phyloP scores from a whole-genome alignment of 2,888 invertebrate genomes.

The Caprella mutica region DNA sequence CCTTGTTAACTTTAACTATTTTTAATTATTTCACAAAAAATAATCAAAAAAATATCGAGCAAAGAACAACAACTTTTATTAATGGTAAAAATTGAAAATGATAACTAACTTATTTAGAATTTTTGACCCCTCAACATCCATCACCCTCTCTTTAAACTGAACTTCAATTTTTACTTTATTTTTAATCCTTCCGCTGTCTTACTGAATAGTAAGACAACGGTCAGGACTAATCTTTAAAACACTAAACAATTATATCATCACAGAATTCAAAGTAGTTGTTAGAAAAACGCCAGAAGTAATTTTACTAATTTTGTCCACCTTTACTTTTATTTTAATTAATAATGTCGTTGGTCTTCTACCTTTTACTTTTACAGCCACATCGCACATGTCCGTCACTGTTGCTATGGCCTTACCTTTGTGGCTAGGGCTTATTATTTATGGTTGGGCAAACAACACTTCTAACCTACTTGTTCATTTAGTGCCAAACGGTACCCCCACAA shows the following conservation, averaged over 20 bases:
- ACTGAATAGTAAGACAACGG: constrained; percentile 47
- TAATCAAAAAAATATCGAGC: constrained; percentile 37
- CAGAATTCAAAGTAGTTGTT: background rate
- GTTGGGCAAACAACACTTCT: constrained; percentile 52
- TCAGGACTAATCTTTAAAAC: background rate
- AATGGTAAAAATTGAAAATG: constrained; percentile 48
- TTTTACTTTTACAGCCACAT: constrained; percentile 58
- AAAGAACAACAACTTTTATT: constrained; percentile 37
- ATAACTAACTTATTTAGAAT: constrained; percentile 57
- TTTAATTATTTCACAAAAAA: constrained; percentile 44
- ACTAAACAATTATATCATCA: background rate
- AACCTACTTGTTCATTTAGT: constrained; percentile 57
- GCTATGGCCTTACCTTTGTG: constrained; percentile 51
- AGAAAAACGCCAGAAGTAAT: background rate
- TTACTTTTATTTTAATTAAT: constrained; percentile 52
- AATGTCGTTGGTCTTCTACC: constrained; percentile 59
- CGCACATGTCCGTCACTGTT: constrained; percentile 52
- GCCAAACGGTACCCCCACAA: constrained; percentile 53
- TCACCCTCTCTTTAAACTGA: constrained; percentile 51
- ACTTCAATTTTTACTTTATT: constrained; percentile 47
- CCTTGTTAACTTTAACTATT: constrained; percentile 47
- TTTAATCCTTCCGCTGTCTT: constrained; percentile 46
- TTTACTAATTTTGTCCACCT: constrained; percentile 49
- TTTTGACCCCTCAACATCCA: constrained; percentile 52
- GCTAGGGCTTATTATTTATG: constrained; percentile 54